These are phyloP conservation scores for Chaitophorus viminalis DNA, from an alignment of 2,888 invertebrate species.

Conservation along the genomic window DNA sequence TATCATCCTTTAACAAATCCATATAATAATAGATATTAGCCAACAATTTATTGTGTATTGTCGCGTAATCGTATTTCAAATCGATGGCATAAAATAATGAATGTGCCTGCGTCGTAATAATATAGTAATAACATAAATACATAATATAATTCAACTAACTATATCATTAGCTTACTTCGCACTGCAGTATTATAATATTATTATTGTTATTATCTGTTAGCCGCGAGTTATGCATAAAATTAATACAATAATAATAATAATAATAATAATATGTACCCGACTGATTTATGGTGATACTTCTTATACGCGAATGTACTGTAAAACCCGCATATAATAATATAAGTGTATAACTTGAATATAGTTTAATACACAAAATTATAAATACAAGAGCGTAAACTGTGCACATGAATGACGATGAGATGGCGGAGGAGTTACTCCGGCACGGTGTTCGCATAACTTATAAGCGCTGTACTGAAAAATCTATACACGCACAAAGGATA, in stretches of 20 bases:
- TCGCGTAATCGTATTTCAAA: not conserved
- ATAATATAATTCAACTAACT: not conserved
- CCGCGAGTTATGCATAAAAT: not conserved
- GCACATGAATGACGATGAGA: not conserved
- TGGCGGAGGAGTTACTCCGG: not conserved
- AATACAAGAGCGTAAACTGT: no score
- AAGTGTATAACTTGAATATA: no score
- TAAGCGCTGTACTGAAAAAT: not conserved
- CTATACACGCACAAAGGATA: not conserved
- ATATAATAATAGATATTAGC: not conserved
- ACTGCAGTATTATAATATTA: not conserved
- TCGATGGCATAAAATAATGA: not conserved
- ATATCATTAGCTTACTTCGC: not conserved
- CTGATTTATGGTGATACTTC: conserved; percentile 2
- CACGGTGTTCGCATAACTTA: not conserved
- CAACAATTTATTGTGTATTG: not conserved
- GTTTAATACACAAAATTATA: no score
- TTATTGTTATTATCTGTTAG: not conserved
- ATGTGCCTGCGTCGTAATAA: not conserved
- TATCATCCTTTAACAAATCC: not conserved
- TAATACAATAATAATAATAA: no score
- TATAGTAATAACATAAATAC: not conserved
- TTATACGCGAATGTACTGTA: not conserved
- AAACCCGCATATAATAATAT: not conserved
- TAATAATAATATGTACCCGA: no score